A percentile compares a stretch with the other conserved stretches of the same genome.
Conservation (phyloP, 2,797 vertebrate genomes). For the Chaetophractus vellerosus region DNA sequence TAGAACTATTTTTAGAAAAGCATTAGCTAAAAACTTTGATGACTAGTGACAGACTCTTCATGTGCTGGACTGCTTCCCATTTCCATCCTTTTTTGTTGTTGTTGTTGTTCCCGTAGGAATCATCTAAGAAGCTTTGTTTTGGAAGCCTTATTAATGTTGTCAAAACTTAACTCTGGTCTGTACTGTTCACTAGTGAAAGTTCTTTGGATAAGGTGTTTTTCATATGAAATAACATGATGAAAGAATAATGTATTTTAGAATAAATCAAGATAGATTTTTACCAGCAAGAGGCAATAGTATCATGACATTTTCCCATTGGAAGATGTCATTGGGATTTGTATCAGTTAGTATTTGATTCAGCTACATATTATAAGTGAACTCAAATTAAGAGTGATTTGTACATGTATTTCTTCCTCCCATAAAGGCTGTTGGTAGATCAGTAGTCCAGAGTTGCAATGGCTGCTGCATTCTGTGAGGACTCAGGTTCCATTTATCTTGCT, state of each 20-base stretch:
- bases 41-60: background rate
- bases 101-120: background rate
- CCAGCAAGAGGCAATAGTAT: background rate
- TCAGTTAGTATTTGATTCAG: background rate
- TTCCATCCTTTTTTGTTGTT: background rate
- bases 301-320: background rate
- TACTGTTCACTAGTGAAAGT: background rate
- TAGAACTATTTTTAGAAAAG: background rate
- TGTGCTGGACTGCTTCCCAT: background rate
- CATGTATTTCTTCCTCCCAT: background rate
- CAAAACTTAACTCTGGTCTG: background rate
- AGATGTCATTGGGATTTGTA: background rate
- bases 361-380: background rate
- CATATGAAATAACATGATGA: background rate
- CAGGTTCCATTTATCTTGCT: background rate
- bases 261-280: background rate
- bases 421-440: too few relatives aligned
- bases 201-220: constrained; percentile 39
- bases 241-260: constrained; percentile 1
- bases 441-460: accelerated
- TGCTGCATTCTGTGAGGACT: background rate
- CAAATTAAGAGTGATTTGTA: background rate
- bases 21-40: background rate
- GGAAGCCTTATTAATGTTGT: background rate
- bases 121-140: background rate